A percentile compares a stretch with the other conserved stretches of the same genome.
These are phyloP conservation scores for Cataglyphis rosenhaueri DNA, from an alignment of 2,888 invertebrate genomes.

Conservation along the genomic window DNA sequence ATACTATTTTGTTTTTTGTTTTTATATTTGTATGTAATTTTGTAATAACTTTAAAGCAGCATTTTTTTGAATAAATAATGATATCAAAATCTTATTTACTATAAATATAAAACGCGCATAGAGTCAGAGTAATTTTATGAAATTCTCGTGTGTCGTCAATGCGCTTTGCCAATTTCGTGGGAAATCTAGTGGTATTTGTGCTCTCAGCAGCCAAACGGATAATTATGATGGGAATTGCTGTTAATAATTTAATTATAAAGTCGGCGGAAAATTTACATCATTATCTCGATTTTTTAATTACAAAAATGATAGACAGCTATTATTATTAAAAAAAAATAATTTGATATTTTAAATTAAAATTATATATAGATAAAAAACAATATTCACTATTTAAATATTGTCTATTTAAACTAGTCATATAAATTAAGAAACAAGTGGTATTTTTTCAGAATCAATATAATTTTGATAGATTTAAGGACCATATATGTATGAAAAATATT, in stretches of 20 bases:
- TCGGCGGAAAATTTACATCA: constrained; percentile 15
- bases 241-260: not conserved
- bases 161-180: constrained; percentile 8
- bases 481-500: not conserved
- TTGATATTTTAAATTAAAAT: not conserved
- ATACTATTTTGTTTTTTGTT: not conserved
- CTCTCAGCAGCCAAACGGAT: constrained; percentile 24
- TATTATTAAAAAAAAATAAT: constrained; percentile 9
- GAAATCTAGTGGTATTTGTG: not conserved
- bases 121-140: constrained; percentile 23
- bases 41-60: not conserved
- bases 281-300: constrained; percentile 16
- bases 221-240: constrained; percentile 25
- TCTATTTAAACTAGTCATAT: not conserved
- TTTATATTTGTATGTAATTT: not conserved
- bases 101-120: not conserved
- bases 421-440: not conserved
- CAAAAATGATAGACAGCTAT: constrained; percentile 4
- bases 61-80: not conserved
- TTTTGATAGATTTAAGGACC: not conserved
- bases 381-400: not conserved
- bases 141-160: constrained; percentile 22
- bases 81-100: not conserved
- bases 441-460: not conserved
- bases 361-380: constrained; percentile 8